phyloP scores from a whole-genome alignment of 2,888 invertebrate species.

The Drosophila austrosaltans region DNA sequence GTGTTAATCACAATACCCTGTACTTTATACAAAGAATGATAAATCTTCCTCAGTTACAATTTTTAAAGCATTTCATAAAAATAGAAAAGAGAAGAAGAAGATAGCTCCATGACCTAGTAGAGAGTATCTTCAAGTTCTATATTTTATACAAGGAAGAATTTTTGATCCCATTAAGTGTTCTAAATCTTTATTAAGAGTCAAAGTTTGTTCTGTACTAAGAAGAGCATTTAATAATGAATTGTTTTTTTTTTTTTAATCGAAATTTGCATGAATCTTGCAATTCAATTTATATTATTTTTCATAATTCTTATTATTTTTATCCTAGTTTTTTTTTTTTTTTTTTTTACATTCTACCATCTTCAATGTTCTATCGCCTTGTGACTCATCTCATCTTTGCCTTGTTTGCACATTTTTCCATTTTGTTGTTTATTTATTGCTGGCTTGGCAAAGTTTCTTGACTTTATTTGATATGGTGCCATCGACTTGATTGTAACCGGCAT shows the following conservation, averaged over 20 bases:
- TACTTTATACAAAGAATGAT: background rate
- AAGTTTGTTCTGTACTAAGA: background rate
- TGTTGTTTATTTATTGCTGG: background rate
- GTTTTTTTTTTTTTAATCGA: no score
- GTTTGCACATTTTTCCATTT: constrained; percentile 8
- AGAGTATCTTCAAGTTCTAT: no score
- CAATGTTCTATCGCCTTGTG: constrained; percentile 7
- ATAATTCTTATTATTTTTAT: constrained; percentile 1
- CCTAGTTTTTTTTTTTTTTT: background rate
- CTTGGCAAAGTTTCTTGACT: constrained; percentile 20
- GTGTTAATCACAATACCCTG: background rate
- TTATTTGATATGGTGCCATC: constrained; percentile 25
- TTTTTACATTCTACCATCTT: background rate
- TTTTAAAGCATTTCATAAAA: no score
- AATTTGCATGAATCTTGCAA: no score
- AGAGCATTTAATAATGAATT: constrained; percentile 3
- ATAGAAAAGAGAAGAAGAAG: no score
- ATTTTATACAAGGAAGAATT: no score
- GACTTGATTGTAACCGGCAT: constrained; percentile 34
- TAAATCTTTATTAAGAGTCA: background rate
- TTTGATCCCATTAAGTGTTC: no score
- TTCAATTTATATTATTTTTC: constrained; percentile 4
- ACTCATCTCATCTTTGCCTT: constrained; percentile 11
- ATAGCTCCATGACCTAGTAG: no score
- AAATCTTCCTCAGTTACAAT: no score